Percentiles rank a stretch among this genome's conserved stretches.
Evolutionary conservation across 2,888 invertebrate genomes (phyloP).

Genomic region (Ptychoptera contaminata): DNA sequence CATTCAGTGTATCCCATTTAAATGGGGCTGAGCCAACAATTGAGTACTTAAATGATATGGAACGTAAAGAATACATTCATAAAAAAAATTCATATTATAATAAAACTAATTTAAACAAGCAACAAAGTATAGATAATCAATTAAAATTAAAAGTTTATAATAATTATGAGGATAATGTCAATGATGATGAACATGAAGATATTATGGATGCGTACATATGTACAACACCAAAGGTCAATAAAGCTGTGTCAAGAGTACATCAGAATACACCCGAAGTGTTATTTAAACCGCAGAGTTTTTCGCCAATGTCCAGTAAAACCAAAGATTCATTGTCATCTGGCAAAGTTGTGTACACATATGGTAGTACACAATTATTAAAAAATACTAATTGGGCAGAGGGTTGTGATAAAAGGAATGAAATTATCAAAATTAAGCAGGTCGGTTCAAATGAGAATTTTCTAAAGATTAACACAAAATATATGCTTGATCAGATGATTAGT

Average conservation of each 20-base stretch:
- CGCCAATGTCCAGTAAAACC: not conserved
- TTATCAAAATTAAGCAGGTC: slow-evolving; percentile 32
- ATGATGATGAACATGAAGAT: slow-evolving; percentile 15
- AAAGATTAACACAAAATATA: slow-evolving; percentile 34
- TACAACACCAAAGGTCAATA: slow-evolving; percentile 20
- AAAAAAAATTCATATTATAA: slow-evolving; percentile 28
- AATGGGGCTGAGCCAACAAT: slow-evolving; percentile 44
- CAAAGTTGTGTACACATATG: slow-evolving; percentile 42
- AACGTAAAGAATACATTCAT: slow-evolving; percentile 41
- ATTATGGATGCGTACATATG: slow-evolving; percentile 18
- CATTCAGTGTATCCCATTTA: slow-evolving; percentile 50
- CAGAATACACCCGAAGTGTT: not conserved
- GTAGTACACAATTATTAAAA: slow-evolving; percentile 36
- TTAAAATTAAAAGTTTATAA: slow-evolving; percentile 2
- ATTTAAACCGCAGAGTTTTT: not conserved
- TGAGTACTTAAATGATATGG: slow-evolving; percentile 42
- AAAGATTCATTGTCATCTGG: slow-evolving; percentile 30
- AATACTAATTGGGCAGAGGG: slow-evolving; percentile 21
- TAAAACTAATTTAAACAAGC: slow-evolving; percentile 9
- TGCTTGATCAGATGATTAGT: slow-evolving; percentile 25
- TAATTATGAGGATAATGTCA: slow-evolving; percentile 5
- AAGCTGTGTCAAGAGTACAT: not conserved
- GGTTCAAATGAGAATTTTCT: slow-evolving; percentile 33
- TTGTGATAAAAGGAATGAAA: slow-evolving; percentile 11
- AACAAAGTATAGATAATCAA: not conserved